Percentiles rank a stretch among this genome's conserved stretches.
Evolutionary conservation across 2,888 invertebrate species (phyloP).

Genomic region (Chrysolina haemoptera): DNA sequence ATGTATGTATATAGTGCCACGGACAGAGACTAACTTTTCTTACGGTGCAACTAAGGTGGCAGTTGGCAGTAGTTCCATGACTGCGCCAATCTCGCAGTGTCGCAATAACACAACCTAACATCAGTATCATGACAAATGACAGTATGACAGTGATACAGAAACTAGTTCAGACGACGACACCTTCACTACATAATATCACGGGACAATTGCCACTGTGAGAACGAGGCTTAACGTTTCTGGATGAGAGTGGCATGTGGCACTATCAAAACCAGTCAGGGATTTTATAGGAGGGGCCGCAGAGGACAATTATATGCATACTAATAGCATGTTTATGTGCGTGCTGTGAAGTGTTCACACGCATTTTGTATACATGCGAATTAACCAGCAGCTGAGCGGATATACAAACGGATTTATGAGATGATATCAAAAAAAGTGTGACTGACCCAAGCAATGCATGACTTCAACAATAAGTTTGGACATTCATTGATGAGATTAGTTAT

Average conservation of each 20-base stretch:
- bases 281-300: not conserved
- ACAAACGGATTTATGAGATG: not conserved
- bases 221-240: not conserved
- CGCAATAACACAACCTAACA: no score
- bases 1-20: no score
- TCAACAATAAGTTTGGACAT: not conserved
- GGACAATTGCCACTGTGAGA: no score
- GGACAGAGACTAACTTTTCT: no score
- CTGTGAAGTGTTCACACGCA: not conserved
- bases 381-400: conserved; percentile 7
- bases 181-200: no score
- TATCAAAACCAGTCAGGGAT: not conserved
- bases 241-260: not conserved
- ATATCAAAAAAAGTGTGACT: conserved; percentile 3
- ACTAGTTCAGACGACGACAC: no score
- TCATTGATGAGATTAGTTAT: no score
- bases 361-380: not conserved
- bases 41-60: no score
- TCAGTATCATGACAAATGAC: no score
- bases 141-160: no score
- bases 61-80: no score
- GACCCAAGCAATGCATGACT: not conserved
- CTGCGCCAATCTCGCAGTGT: no score
- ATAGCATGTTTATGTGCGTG: not conserved
- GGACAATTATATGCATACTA: not conserved